Conservation (phyloP, 53 echinoderm and acorn worm species). For the Crossaster papposus region DNA sequence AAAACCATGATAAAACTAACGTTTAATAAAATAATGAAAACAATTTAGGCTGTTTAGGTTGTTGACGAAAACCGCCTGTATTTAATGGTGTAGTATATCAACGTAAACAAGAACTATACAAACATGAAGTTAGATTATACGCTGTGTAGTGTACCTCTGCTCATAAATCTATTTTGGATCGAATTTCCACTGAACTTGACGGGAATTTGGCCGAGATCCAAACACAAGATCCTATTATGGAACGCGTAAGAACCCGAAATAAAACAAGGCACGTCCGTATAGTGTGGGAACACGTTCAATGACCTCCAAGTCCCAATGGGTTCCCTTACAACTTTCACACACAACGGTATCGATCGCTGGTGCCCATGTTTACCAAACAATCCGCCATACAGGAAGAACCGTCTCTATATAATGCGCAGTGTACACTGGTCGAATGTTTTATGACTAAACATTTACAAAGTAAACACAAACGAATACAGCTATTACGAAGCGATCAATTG, state of each 20-base stretch:
- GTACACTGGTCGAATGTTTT: neutral
- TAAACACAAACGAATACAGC: constrained; percentile 29
- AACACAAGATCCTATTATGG: neutral
- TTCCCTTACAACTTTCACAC: neutral
- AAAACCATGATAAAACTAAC: neutral
- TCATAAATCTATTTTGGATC: neutral
- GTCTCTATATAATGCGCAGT: neutral
- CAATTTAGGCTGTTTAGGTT: no score
- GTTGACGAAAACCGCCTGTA: no score
- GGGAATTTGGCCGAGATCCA: constrained; percentile 19
- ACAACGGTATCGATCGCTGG: neutral
- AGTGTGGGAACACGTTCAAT: constrained; percentile 20
- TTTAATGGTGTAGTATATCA: no score
- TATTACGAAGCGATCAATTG: constrained; percentile 34
- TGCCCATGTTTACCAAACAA: constrained; percentile 30
- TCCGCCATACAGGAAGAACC: neutral
- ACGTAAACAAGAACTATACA: no score
- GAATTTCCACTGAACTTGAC: neutral
- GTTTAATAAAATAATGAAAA: neutral
- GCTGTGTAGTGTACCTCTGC: no score
- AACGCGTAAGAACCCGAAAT: neutral
- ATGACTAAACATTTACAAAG: constrained; percentile 28
- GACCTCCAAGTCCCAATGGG: constrained; percentile 27
- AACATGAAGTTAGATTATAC: neutral
- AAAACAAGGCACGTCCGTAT: constrained; percentile 29